Evolutionary conservation across 1,140 invertebrate species (phyloP), one percentile per base, ranked within the genome.

Genomic region (Apis florea): DNA sequence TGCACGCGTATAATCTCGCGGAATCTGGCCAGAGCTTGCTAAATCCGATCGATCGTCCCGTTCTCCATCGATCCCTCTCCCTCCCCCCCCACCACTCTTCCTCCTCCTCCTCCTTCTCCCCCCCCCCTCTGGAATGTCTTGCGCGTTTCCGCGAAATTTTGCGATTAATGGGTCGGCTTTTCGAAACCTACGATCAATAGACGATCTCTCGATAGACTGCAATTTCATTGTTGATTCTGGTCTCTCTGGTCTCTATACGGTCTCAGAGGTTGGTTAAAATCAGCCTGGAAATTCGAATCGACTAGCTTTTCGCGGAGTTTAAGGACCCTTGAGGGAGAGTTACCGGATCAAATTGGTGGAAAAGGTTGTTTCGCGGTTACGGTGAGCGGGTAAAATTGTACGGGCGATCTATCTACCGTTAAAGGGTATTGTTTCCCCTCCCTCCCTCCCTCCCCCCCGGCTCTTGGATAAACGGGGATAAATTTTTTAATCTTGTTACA

Each of bases 1-100:
- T 89, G 87, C 84, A 89, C 90, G 88, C 88, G 88, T 83, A 89
- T 85, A 85, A 85, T 70, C 66, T 51, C 67, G 83, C 72, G 85
- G 83, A 84, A 87, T 90, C 86, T 83, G 85, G 82, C 79, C 79
- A 68, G n/a, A n/a, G 56, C 69, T 40, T 66, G 59, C n/a, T 89
- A 89, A 89, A 89, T 79, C 63, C 85, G 69, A 80, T 82, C 82
- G 82, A 85, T 89, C 83, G 74, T 59, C 51, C 40, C 69, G 68
- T 83, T 26, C n/a, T n/a, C 31, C 79, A 74, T 83, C 74, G 58
- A 73, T 59, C 67, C 59, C 9, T 13, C 63, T 19, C 6, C 17
- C 63, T 24, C 2, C 6, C 1, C 6, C 8, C 24, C 13, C 26
- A n/a, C 31, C 40, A 9, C 12, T 10, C 54, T 56, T 17, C 0